Evolutionary conservation across 2,113 vertebrate genomes (phyloP).

Genomic region (Monopterus albus): DNA sequence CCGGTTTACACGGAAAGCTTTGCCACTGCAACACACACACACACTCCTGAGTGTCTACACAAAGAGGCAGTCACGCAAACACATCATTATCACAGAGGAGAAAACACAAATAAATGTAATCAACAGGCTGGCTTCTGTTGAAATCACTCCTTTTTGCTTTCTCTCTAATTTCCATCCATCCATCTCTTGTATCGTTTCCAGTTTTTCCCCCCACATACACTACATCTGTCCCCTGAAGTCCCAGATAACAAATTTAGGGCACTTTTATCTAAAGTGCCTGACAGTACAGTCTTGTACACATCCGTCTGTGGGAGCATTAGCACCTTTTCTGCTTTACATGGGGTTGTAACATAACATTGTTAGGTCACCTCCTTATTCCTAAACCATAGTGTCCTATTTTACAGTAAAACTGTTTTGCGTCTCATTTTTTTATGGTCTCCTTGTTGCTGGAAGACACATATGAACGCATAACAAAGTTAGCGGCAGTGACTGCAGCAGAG

Average conservation of each 20-base stretch:
- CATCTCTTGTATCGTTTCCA: background rate
- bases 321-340: background rate
- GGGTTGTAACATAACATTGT: background rate
- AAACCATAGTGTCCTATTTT: background rate
- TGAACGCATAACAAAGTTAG: background rate
- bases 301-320: conserved; percentile 3
- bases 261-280: conserved; percentile 12
- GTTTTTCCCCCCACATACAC: background rate
- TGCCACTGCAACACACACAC: conserved; percentile 6
- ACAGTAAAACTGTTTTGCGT: background rate
- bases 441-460: conserved; percentile 2
- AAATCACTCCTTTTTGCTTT: no score
- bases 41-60: conserved; percentile 15
- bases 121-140: conserved; percentile 1
- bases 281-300: background rate
- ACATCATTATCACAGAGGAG: conserved; percentile 16
- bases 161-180: conserved; percentile 24
- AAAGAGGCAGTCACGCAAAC: conserved; percentile 15
- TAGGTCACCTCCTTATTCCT: conserved; percentile 1
- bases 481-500: no score
- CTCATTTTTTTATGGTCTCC: background rate
- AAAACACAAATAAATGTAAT: conserved; percentile 25
- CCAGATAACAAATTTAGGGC: no score
- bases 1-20: conserved; percentile 46
- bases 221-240: background rate